Evolutionary conservation across 2,113 vertebrate genomes (phyloP).

Genomic region (Riparia riparia): DNA sequence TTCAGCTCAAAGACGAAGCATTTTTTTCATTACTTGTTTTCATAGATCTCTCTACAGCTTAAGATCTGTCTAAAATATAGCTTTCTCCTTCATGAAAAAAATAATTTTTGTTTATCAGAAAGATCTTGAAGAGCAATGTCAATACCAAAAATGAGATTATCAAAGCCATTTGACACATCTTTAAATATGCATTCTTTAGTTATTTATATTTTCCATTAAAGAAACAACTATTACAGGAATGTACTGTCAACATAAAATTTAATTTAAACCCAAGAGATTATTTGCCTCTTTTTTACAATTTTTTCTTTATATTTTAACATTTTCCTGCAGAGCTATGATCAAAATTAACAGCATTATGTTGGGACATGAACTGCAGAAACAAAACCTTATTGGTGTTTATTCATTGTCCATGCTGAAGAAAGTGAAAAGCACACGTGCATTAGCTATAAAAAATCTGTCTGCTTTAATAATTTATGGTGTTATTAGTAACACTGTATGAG

Average conservation of each 20-base stretch:
- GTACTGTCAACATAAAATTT: neutral
- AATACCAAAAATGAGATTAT: neutral
- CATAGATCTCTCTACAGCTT: neutral
- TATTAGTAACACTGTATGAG: conserved; percentile 44
- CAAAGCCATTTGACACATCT: neutral
- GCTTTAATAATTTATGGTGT: conserved; percentile 40
- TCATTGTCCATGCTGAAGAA: neutral
- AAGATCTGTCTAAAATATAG: neutral
- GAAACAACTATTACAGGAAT: neutral
- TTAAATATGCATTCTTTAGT: neutral
- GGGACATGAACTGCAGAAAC: neutral
- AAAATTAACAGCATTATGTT: neutral
- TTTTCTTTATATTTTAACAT: neutral
- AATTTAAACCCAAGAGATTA: neutral
- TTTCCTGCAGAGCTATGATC: neutral
- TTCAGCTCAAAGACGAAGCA: neutral
- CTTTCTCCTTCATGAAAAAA: neutral
- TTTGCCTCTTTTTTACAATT: neutral
- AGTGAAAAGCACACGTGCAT: neutral
- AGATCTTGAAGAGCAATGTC: neutral
- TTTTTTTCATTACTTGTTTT: neutral
- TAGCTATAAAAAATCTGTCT: conserved; percentile 5
- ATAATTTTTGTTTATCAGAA: neutral
- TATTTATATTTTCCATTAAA: neutral
- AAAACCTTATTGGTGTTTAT: neutral